Conservation (phyloP, 2,113 vertebrate genomes). For the Machaerirhynchus nigripectus region DNA sequence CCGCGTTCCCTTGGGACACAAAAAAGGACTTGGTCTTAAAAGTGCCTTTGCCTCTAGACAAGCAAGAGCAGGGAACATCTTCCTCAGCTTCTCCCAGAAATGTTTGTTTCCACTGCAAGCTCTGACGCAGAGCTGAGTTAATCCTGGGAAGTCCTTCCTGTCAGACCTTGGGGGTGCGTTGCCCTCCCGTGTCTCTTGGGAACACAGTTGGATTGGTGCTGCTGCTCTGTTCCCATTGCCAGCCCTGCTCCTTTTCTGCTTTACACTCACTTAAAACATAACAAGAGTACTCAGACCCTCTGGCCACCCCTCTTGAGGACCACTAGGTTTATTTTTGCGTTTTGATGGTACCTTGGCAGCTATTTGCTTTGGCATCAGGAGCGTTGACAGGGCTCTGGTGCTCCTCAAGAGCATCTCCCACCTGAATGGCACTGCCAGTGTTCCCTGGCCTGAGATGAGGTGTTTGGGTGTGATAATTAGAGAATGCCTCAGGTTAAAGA, state of each 20-base stretch:
- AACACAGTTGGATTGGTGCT: not conserved
- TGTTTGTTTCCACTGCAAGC: not conserved
- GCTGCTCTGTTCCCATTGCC: not conserved
- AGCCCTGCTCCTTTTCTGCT: not conserved
- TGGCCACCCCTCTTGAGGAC: not conserved
- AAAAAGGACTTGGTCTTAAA: not conserved
- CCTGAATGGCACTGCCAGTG: not conserved
- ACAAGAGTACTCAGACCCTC: not conserved
- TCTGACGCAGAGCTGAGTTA: not conserved
- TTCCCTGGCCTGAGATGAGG: not conserved
- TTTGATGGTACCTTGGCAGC: not conserved
- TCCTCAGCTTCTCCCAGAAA: not conserved
- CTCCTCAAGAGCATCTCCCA: not conserved
- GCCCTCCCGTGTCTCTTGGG: not conserved
- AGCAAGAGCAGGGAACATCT: not conserved
- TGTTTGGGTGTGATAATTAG: no score
- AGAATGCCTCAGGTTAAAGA: not conserved
- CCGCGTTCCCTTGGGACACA: not conserved
- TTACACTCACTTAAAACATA: not conserved
- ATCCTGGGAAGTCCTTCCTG: not conserved
- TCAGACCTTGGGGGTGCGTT: not conserved
- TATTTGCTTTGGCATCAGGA: not conserved
- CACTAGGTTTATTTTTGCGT: not conserved
- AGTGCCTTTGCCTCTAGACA: not conserved
- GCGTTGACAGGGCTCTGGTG: not conserved